Conservation (phyloP, 2,888 invertebrate genomes). For the Ichneumoninae sp. region DNA sequence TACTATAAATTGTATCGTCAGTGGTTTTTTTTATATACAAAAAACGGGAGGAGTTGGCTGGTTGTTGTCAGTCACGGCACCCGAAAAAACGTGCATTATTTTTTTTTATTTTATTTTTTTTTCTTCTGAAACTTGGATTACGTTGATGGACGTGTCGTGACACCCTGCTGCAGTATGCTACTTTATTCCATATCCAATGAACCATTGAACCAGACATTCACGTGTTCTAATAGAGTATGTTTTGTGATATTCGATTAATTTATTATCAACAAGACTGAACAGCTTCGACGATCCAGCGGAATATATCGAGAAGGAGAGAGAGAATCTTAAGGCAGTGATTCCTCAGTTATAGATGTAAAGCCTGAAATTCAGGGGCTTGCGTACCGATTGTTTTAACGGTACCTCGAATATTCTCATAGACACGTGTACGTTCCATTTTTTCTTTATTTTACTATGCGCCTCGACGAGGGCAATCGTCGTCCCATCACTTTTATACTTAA, state of each 20-base stretch:
- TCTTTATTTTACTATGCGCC: background rate
- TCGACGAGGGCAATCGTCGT: slow-evolving; percentile 23
- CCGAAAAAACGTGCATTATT: slow-evolving; percentile 3
- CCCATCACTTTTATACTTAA: slow-evolving; percentile 3
- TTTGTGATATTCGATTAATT: slow-evolving; percentile 18
- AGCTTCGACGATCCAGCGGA: slow-evolving; percentile 34
- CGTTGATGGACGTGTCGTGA: slow-evolving; percentile 45
- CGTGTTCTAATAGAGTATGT: slow-evolving; percentile 40
- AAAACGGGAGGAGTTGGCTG: slow-evolving; percentile 36
- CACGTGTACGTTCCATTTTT: slow-evolving; percentile 5
- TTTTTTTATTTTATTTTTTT: background rate
- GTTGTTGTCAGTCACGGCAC: slow-evolving; percentile 27
- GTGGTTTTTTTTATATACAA: slow-evolving; percentile 48
- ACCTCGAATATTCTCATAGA: slow-evolving; percentile 28
- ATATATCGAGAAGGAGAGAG: slow-evolving; percentile 27
- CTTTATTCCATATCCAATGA: slow-evolving; percentile 44
- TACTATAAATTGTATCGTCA: slow-evolving; percentile 51
- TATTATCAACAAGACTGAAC: slow-evolving; percentile 18
- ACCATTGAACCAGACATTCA: slow-evolving; percentile 54
- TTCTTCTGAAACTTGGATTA: slow-evolving; percentile 5
- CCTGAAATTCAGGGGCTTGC: slow-evolving; percentile 40
- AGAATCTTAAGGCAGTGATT: slow-evolving; percentile 50
- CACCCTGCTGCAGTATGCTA: slow-evolving; percentile 35
- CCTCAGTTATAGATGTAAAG: slow-evolving; percentile 33
- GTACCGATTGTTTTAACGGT: slow-evolving; percentile 16